Evolutionary conservation across 2,888 invertebrate genomes (phyloP), one percentile per base, ranked within the genome.

Genomic region (Eristalinus sepulchralis): DNA sequence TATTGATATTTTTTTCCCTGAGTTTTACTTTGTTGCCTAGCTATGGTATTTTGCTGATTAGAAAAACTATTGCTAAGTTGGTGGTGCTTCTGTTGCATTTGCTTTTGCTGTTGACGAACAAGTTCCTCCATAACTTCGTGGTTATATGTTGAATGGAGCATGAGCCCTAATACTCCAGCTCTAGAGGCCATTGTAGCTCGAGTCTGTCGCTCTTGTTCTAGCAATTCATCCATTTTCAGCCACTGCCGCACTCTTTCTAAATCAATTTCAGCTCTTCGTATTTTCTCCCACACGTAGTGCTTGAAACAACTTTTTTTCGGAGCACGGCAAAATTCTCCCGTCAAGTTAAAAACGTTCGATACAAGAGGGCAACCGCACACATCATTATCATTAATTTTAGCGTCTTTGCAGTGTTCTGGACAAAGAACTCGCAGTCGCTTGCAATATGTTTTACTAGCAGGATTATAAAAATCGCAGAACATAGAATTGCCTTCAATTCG

Each of bases 401-500:
- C 96, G 90, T 98, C 98, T 92, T 98, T 99, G 90, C 97, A 97
- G 92, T 99, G 99, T 90, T 99, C 99, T 0, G 99, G 99, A 91
- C 99, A 99, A 88, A 99, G 94, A 0, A 99, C 98, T 88, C 98
- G 95, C 78, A 99, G 93, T 72, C 99, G 94, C 93, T 99, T 99
- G 93, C 99, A 99, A 90, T 99, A 99, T 0, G 98, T 98, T 68
- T 95, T 95, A 90, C 96, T 97, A 4, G 94, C 94, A 0, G 96
- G 95, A 93, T 98, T 99, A 93, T 96, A 99, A 92, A 96, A 97
- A 90, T 99, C 99, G 92, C 99, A 99, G 93, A 99, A 99, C 96
- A 99, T 98, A 89, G 97, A 97, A 93, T 97, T 97, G 0, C 97
- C 97, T 92, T 98, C 98, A 89, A 99, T 98, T 76, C 97, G 94